Evolutionary conservation across 2,113 vertebrate genomes (phyloP).

Genomic region (Microcebus ravelobensis): DNA sequence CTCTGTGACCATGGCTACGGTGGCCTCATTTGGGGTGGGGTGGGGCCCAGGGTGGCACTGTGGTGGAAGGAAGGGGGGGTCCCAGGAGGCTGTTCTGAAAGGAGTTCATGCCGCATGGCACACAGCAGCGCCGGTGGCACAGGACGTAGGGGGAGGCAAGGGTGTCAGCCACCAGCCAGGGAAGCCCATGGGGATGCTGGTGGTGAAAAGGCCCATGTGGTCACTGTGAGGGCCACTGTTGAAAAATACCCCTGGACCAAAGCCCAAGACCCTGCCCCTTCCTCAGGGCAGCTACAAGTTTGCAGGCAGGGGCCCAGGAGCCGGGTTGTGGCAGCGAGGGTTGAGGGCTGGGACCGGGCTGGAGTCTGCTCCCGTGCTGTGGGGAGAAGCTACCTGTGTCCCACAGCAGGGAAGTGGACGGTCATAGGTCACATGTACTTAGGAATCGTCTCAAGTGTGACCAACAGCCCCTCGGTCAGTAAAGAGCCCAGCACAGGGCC

Average conservation of each 20-base stretch:
- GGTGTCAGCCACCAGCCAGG: too few relatives aligned
- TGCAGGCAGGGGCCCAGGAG: rapidly evolving
- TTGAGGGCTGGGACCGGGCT: too few relatives aligned
- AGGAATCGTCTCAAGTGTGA: background rate
- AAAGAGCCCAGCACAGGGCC: background rate
- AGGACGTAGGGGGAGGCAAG: too few relatives aligned
- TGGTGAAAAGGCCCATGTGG: background rate
- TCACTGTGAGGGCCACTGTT: background rate
- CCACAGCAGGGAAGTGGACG: too few relatives aligned
- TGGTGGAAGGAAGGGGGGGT: rapidly evolving
- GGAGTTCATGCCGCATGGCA: background rate
- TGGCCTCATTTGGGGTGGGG: background rate
- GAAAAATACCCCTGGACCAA: background rate
- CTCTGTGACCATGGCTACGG: background rate
- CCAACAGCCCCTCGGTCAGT: too few relatives aligned
- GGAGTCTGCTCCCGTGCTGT: background rate
- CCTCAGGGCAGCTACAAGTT: background rate
- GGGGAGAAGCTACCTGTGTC: background rate
- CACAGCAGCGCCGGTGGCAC: background rate
- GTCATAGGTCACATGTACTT: background rate
- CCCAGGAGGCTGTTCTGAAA: background rate
- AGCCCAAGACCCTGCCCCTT: background rate
- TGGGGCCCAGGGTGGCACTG: background rate
- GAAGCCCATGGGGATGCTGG: background rate
- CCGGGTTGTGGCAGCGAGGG: background rate